Percentiles rank a stretch among this genome's conserved stretches.
Evolutionary conservation across 2,113 vertebrate species (phyloP).

Genomic region (Noctilio leporinus): DNA sequence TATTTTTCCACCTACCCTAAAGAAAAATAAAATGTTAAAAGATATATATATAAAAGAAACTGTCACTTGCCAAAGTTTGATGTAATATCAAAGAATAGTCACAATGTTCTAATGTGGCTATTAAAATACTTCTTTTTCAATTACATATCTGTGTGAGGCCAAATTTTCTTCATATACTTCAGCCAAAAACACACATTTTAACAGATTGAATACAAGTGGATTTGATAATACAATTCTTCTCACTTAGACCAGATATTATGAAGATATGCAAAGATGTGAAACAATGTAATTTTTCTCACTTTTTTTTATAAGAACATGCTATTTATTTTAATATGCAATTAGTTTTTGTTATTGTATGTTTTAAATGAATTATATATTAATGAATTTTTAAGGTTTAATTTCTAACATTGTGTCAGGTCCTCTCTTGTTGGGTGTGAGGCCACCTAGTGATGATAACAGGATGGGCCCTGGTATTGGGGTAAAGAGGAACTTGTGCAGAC

Average conservation of each 20-base stretch:
- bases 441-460: no score
- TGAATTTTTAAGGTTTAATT: not conserved
- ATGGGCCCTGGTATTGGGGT: no score
- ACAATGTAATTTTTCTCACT: not conserved
- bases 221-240: not conserved
- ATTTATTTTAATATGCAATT: not conserved
- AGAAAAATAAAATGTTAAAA: slow-evolving; percentile 17
- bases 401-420: no score
- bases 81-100: not conserved
- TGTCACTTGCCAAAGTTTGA: not conserved
- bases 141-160: not conserved
- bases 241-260: not conserved
- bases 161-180: not conserved
- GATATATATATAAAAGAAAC: slow-evolving; percentile 2
- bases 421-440: no score
- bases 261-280: not conserved
- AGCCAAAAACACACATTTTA: not conserved
- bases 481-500: no score
- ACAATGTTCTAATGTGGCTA: not conserved
- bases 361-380: not conserved
- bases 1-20: slow-evolving; percentile 97
- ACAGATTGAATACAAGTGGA: not conserved
- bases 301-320: not conserved
- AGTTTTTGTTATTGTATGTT: not conserved
- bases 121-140: not conserved